Evolutionary conservation across 1,140 invertebrate genomes (phyloP).

Genomic region (Propsilocerus akamusi): DNA sequence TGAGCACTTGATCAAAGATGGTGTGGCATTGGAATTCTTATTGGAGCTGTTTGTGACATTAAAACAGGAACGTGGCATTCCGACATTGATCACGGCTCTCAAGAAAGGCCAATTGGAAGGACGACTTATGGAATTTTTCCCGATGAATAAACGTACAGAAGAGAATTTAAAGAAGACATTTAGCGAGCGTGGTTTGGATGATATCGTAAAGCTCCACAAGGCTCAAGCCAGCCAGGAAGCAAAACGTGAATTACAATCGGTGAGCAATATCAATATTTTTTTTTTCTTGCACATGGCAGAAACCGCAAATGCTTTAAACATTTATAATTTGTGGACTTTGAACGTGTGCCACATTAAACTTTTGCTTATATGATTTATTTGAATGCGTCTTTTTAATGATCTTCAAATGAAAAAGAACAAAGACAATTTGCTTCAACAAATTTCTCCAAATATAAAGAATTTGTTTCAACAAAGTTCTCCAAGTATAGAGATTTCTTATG

Average conservation of each 20-base stretch:
- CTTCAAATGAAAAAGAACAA: background rate
- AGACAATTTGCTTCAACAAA: background rate
- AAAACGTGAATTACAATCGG: slow-evolving; percentile 58
- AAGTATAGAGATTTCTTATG: background rate
- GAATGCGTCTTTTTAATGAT: background rate
- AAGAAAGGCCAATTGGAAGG: slow-evolving; percentile 80
- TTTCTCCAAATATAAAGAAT: background rate
- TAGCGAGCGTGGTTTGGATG: slow-evolving; percentile 63
- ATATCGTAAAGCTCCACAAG: slow-evolving; percentile 79
- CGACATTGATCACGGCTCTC: slow-evolving; percentile 65
- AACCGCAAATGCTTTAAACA: background rate
- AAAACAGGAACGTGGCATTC: slow-evolving; percentile 77
- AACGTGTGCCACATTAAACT: background rate
- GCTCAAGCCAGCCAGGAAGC: slow-evolving; percentile 73
- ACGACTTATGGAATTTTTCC: slow-evolving; percentile 80
- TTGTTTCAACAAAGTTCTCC: background rate
- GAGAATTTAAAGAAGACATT: slow-evolving; percentile 73
- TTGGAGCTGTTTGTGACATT: slow-evolving; percentile 80
- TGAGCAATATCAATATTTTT: slow-evolving; percentile 9
- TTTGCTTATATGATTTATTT: background rate
- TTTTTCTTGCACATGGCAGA: background rate
- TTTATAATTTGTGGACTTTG: background rate
- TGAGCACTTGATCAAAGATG: slow-evolving; percentile 90
- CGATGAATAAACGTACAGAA: slow-evolving; percentile 78
- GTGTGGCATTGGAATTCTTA: slow-evolving; percentile 81